Percentiles rank a stretch among this genome's conserved stretches.
phyloP scores from a whole-genome alignment of 2,797 vertebrate genomes.

The Sciaenops ocellatus region DNA sequence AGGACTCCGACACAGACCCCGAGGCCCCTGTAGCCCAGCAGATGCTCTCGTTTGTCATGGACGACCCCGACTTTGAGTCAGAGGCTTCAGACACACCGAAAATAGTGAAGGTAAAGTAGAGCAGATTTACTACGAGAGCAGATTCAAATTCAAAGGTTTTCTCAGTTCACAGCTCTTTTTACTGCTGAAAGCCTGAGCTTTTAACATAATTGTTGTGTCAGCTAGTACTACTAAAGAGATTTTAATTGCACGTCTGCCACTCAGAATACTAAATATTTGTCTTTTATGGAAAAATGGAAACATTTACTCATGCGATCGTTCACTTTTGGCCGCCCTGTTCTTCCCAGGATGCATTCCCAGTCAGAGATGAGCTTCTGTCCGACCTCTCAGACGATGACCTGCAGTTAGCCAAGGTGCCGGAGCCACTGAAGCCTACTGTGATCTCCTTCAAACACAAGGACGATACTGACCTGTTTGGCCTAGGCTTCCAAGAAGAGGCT shows the following conservation, averaged over 20 bases:
- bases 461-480: conserved; percentile 92
- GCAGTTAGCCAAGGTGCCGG: conserved; percentile 70
- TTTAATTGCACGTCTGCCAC: background rate
- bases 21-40: conserved; percentile 93
- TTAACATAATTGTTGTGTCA: background rate
- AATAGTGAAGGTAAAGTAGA: conserved; percentile 75
- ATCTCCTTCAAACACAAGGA: conserved; percentile 90
- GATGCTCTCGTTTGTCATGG: conserved; percentile 97
- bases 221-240: background rate
- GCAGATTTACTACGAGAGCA: background rate
- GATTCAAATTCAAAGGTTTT: background rate
- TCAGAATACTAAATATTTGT: background rate
- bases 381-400: conserved; percentile 92
- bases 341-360: conserved; percentile 87
- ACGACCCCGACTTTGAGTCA: conserved; percentile 97
- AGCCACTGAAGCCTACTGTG: conserved; percentile 79
- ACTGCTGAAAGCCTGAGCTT: background rate
- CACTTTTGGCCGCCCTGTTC: background rate
- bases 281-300: background rate
- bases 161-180: background rate
- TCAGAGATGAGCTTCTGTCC: conserved; percentile 90
- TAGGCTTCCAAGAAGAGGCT: conserved; percentile 88
- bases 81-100: conserved; percentile 89
- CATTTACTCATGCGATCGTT: background rate
- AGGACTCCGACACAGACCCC: conserved; percentile 90